Evolutionary conservation across 2,888 invertebrate genomes (phyloP).

Genomic region (Cacoxenus indagator): DNA sequence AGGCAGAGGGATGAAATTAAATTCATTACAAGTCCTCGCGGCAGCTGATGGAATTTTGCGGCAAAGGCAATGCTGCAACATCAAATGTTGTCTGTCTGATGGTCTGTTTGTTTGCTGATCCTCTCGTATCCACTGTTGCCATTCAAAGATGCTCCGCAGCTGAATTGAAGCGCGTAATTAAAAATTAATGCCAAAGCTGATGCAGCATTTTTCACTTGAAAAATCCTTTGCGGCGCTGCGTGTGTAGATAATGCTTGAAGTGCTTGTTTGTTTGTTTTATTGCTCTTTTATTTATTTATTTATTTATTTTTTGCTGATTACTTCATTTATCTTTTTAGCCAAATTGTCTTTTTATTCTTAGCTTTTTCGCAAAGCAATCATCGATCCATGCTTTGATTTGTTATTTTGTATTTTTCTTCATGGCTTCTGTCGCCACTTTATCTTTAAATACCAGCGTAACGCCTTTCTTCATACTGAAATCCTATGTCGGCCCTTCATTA

Average conservation of each 20-base stretch:
- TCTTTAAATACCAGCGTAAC: no score
- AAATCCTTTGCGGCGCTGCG: not conserved
- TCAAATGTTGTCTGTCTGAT: not conserved
- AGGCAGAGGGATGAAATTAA: conserved; percentile 6
- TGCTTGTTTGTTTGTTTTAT: conserved; percentile 23
- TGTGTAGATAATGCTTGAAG: not conserved
- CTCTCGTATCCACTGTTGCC: not conserved
- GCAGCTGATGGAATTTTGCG: conserved; percentile 45
- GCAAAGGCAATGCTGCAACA: conserved; percentile 36
- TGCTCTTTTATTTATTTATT: conserved; percentile 1
- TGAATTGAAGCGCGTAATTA: conserved; percentile 42
- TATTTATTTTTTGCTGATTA: no score
- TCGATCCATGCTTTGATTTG: no score
- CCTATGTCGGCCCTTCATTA: no score
- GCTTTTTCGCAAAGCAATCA: not conserved
- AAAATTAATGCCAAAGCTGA: conserved; percentile 36
- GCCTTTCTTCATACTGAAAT: not conserved
- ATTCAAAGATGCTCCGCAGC: not conserved
- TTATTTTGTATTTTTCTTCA: no score
- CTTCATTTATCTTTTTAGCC: no score
- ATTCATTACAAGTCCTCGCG: conserved; percentile 22
- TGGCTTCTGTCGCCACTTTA: no score
- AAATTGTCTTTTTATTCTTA: no score
- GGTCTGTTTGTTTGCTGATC: not conserved
- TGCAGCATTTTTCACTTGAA: conserved; percentile 1